A percentile compares a stretch with the other conserved stretches of the same genome.
phyloP scores from a whole-genome alignment of 2,797 vertebrate species.

The Dromococcyx pavoninus region DNA sequence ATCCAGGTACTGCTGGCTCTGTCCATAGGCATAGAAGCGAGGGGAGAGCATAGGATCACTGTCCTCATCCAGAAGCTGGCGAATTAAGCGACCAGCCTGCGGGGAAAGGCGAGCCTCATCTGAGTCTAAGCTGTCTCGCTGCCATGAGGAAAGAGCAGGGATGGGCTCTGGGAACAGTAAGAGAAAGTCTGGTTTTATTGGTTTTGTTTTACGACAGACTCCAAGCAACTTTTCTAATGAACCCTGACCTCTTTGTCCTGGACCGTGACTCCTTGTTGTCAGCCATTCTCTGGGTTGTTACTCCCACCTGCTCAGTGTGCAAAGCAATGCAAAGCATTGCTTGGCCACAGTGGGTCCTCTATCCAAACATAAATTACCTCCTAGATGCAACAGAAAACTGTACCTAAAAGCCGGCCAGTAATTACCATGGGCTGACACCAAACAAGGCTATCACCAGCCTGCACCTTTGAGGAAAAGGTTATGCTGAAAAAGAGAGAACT shows the following conservation, averaged over 20 bases:
- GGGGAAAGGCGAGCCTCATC: conserved; percentile 91
- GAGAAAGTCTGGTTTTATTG: neutral
- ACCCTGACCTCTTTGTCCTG: neutral
- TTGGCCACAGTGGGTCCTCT: neutral
- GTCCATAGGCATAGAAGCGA: conserved; percentile 92
- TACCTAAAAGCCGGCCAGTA: neutral
- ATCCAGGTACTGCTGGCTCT: conserved; percentile 92
- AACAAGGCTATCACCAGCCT: neutral
- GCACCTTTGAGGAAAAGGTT: neutral
- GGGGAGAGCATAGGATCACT: conserved; percentile 95
- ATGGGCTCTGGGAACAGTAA: conserved; percentile 83
- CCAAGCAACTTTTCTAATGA: neutral
- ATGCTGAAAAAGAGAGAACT: neutral
- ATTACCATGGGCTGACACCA: neutral
- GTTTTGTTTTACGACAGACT: neutral
- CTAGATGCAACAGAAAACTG: neutral
- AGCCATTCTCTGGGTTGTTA: neutral
- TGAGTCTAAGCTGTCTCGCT: conserved; percentile 84
- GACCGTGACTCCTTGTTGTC: fast-evolving
- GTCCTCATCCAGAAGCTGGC: conserved; percentile 91
- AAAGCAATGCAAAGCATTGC: neutral
- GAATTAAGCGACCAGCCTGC: conserved; percentile 87
- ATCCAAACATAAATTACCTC: neutral
- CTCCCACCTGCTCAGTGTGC: neutral
- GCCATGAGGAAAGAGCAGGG: conserved; percentile 86